Evolutionary conservation across 2,797 vertebrate species (phyloP).

Genomic region (Setipinna tenuifilis): DNA sequence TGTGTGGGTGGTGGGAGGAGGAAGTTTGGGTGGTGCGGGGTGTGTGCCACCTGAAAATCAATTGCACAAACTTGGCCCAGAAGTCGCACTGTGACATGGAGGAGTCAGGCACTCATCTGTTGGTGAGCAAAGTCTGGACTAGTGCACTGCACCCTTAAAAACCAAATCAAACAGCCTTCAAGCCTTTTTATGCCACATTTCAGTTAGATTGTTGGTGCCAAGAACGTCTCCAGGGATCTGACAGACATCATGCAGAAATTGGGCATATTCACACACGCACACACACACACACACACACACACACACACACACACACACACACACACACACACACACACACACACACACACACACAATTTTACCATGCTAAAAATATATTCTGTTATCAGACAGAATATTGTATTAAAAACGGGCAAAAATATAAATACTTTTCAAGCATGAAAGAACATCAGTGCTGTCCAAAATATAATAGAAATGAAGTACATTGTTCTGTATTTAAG

Average conservation of each 20-base stretch:
- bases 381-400: neutral
- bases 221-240: neutral
- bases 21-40: conserved; percentile 64
- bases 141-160: neutral
- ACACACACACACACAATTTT: too few species aligned
- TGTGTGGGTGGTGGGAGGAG: conserved; percentile 64
- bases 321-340: too few species aligned
- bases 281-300: too few species aligned
- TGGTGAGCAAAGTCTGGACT: too few species aligned
- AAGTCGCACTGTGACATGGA: conserved; percentile 57
- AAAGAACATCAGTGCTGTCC: too few species aligned
- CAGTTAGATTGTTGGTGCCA: neutral
- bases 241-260: neutral
- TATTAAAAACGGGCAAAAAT: neutral
- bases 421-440: too few species aligned
- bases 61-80: conserved; percentile 59
- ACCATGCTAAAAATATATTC: neutral
- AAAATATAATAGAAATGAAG: too few species aligned
- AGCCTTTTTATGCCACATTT: neutral
- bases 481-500: too few species aligned
- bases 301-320: too few species aligned
- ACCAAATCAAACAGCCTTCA: neutral
- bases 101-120: conserved; percentile 22
- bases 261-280: neutral
- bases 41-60: conserved; percentile 73